These are phyloP conservation scores for Netelia inedita DNA, from an alignment of 2,888 invertebrate species.

Conservation along the genomic window DNA sequence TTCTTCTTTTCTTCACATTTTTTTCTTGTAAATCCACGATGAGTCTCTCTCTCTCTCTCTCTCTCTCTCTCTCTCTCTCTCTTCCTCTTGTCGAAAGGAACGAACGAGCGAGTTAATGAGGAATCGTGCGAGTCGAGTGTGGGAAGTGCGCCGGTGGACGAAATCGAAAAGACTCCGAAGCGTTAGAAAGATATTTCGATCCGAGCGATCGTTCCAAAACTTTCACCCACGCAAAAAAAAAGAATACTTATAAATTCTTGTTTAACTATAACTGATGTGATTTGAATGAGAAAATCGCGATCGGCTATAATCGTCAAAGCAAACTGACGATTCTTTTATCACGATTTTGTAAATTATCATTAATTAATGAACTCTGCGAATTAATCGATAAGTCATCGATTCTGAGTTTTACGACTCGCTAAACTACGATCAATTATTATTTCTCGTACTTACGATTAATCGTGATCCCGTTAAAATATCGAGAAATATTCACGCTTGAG, in stretches of 20 bases:
- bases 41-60: slow-evolving; percentile 18
- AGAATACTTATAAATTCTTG: neutral
- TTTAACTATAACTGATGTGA: neutral
- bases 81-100: slow-evolving; percentile 51
- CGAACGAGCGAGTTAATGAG: slow-evolving; percentile 69
- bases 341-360: no score
- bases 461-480: slow-evolving; percentile 49
- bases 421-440: no score
- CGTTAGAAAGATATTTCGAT: slow-evolving; percentile 23
- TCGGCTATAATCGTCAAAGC: no score
- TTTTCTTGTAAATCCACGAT: slow-evolving; percentile 13
- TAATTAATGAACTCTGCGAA: no score
- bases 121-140: slow-evolving; percentile 74
- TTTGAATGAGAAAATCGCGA: no score
- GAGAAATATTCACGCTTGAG: slow-evolving; percentile 69
- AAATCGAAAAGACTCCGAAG: slow-evolving; percentile 43
- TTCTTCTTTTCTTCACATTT: slow-evolving; percentile 56
- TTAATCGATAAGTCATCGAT: no score
- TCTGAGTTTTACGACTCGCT: no score
- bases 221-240: neutral
- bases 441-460: neutral
- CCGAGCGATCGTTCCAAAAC: neutral
- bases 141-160: slow-evolving; percentile 67
- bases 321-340: no score
- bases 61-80: slow-evolving; percentile 66